Evolutionary conservation across 2,888 invertebrate genomes (phyloP).

Genomic region (Dexiosoma caninum): DNA sequence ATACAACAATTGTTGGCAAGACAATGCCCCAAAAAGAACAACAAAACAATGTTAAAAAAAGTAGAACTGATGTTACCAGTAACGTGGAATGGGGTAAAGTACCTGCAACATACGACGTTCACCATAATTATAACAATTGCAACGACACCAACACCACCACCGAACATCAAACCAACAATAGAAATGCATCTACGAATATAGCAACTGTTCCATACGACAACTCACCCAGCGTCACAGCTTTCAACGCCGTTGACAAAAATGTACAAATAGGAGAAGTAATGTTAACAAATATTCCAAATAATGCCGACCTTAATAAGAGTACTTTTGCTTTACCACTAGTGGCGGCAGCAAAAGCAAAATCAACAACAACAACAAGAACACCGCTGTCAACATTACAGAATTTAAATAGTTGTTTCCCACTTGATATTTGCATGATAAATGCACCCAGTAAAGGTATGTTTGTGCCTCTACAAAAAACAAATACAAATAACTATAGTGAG

Average conservation of each 20-base stretch:
- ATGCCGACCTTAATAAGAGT: conserved; percentile 51
- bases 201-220: not conserved
- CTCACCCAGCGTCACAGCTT: not conserved
- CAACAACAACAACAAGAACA: not conserved
- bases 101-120: conserved; percentile 31
- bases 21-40: conserved; percentile 50
- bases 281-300: conserved; percentile 56
- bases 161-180: conserved; percentile 5
- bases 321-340: conserved; percentile 14
- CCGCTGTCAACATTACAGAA: not conserved
- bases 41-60: conserved; percentile 19
- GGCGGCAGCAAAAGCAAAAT: not conserved
- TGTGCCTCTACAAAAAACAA: not conserved
- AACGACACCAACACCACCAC: not conserved
- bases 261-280: conserved; percentile 10
- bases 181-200: not conserved
- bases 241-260: conserved; percentile 9
- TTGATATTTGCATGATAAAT: conserved; percentile 12
- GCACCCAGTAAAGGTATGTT: conserved; percentile 30
- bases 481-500: conserved; percentile 37
- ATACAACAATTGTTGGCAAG: conserved; percentile 49
- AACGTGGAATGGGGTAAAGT: conserved; percentile 6
- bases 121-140: conserved; percentile 20
- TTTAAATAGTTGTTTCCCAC: conserved; percentile 19
- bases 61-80: conserved; percentile 4